phyloP scores from a whole-genome alignment of 2,797 vertebrate species.

The Momotus momota region DNA sequence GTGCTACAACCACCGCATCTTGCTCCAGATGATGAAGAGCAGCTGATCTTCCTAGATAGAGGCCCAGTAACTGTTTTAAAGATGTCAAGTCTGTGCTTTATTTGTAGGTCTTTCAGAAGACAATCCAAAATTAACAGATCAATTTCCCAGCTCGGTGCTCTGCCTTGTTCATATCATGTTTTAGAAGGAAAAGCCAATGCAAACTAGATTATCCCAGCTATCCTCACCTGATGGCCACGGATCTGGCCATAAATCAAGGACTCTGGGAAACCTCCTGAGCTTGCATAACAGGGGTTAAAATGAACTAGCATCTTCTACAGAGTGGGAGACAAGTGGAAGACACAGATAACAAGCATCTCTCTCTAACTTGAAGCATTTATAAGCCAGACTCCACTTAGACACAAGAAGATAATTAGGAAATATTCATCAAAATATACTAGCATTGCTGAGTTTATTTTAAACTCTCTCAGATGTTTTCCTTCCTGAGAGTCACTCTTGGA shows the following conservation, averaged over 20 bases:
- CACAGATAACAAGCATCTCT: neutral
- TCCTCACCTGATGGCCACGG: neutral
- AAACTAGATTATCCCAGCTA: neutral
- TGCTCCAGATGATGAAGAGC: neutral
- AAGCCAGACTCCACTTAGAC: conserved; percentile 29
- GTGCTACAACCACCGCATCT: neutral
- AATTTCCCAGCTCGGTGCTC: neutral
- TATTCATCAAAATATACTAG: conserved; percentile 40
- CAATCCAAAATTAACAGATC: neutral
- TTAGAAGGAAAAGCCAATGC: neutral
- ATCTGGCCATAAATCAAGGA: neutral
- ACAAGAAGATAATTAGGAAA: conserved; percentile 38
- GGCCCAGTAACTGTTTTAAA: neutral
- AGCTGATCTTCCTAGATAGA: neutral
- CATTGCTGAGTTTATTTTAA: conserved; percentile 27
- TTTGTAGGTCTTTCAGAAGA: neutral
- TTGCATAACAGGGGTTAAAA: neutral
- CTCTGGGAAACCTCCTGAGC: neutral
- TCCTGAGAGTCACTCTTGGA: conserved; percentile 43
- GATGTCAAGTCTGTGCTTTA: neutral
- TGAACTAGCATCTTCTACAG: neutral
- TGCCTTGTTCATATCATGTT: neutral
- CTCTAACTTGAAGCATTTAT: neutral
- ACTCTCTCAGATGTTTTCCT: conserved; percentile 44
- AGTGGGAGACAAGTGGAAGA: neutral